Percentiles rank a stretch among this genome's conserved stretches.
phyloP scores from a whole-genome alignment of 2,797 vertebrate species.

The Protonibea diacanthus region DNA sequence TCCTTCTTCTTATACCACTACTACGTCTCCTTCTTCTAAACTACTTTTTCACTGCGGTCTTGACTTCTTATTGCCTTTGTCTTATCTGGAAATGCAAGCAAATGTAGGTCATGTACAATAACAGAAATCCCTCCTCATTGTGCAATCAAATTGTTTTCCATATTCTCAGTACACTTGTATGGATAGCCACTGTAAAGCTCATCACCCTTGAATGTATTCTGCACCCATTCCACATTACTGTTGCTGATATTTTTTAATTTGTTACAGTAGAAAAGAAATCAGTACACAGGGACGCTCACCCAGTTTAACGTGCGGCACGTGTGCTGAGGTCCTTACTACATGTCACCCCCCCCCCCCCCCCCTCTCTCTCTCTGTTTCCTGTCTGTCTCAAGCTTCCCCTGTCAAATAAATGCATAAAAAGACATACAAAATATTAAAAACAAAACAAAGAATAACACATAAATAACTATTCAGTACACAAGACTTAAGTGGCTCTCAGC shows the following conservation, averaged over 20 bases:
- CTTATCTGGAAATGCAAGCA: constrained; percentile 56
- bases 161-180: constrained; percentile 1
- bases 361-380: no score
- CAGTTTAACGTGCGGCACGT: no score
- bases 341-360: no score
- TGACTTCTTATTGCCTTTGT: constrained; percentile 67
- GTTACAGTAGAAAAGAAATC: constrained; percentile 12
- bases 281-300: not conserved
- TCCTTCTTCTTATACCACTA: constrained; percentile 41
- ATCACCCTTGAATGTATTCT: constrained; percentile 21
- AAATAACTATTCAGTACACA: not conserved
- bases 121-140: constrained; percentile 38
- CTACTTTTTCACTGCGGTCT: constrained; percentile 62
- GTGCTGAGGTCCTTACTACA: no score
- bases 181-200: constrained; percentile 15
- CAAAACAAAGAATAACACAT: no score
- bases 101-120: constrained; percentile 65
- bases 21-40: constrained; percentile 54
- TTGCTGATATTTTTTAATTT: constrained; percentile 16
- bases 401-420: no score
- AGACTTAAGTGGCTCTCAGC: constrained; percentile 2
- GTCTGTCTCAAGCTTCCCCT: no score
- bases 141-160: constrained; percentile 40
- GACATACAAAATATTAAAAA: no score
- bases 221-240: constrained; percentile 12